Base-by-base conservation (phyloP, 2,113 vertebrate species). In the Anolis carolinensis region DNA sequence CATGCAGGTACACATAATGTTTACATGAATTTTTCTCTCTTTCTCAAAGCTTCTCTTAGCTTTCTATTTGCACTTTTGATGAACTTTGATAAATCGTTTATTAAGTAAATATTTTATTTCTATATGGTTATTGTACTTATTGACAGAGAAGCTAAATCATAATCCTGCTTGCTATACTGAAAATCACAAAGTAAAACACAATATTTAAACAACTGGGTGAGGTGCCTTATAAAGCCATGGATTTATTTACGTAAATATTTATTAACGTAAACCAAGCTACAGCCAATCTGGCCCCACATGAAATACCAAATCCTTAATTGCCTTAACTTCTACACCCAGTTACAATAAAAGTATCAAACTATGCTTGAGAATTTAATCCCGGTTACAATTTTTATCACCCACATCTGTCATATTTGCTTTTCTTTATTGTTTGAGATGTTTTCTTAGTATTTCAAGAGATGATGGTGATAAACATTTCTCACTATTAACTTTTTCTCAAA, bases 201-300 rank as follows among this genome's bases (percentile, higher is more conserved):
- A 93, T 95, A 95, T 97, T 96, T 97, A 93, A 95, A 95, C 96
- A 96, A 96, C 94, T 95, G 96, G 86, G 92, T 89, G 88, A 94
- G 94, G 93, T 85, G 94, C 93, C 87, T 93, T 94, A 89, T 91
- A 94, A 95, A 95, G 83, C 88, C 70, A 86, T 74, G 78, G 90
- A 90, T 94, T 90, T 89, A 81, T 88, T 95, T 95, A 95, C 89
- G 89, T 67, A 95, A 94, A 94, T n/a, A n/a, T 94, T 90, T 89
- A 81, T 88, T 95, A 95, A 95, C 89, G 89, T 67, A 95, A 94
- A 94, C 62, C 90, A 93, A 89, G 88, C 86, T 91, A 87, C 32
- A 87, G 87, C 89, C 88, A 81, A 87, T 79, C 87, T 91, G 87
- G 87, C 89, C 91, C 80, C 72, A 93, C 84, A 86, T 87, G 84